Evolutionary conservation across 2,888 invertebrate genomes (phyloP), one percentile per base, ranked within the genome.

Genomic region (Dascillus cervinus): DNA sequence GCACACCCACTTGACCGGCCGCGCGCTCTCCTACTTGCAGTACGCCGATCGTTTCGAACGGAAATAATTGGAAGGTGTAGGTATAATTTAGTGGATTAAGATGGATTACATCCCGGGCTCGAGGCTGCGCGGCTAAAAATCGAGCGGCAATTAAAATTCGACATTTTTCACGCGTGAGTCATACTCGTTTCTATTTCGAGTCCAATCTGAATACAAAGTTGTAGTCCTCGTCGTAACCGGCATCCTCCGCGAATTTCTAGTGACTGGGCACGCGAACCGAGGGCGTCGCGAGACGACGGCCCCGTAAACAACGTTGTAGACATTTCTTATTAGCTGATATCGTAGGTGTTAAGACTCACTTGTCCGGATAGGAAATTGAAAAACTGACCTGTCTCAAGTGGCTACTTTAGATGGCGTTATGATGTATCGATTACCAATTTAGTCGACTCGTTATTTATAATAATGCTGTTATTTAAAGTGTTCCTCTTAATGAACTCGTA

Each of bases 1-100:
- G 45, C 51, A 50, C 51, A 47, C 51, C 51, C 44, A 46, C 46
- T 41, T 44, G 37, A 42, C 43, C 43, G 33, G 34, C 37, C 32
- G 34, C n/a, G n/a, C n/a, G 17, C 17, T 17, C 17, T 6, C 17
- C 17, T 4, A 17, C 17, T 17, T 4, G n/a, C n/a, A n/a, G n/a
- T n/a, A n/a, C n/a, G n/a, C n/a, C n/a, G n/a, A n/a, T n/a, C n/a
- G n/a, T n/a, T n/a, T n/a, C n/a, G n/a, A n/a, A n/a, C n/a, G n/a
- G n/a, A n/a, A n/a, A n/a, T n/a, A n/a, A n/a, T n/a, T n/a, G n/a
- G n/a, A n/a, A n/a, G n/a, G n/a, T n/a, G n/a, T n/a, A n/a, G n/a
- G n/a, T n/a, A n/a, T n/a, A n/a, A n/a, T n/a, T n/a, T n/a, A n/a
- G n/a, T n/a, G n/a, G n/a, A n/a, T n/a, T n/a, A n/a, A n/a, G n/a